Percentiles rank a stretch among this genome's conserved stretches.
phyloP scores from a whole-genome alignment of 2,797 vertebrate species.

The Antrozous pallidus region DNA sequence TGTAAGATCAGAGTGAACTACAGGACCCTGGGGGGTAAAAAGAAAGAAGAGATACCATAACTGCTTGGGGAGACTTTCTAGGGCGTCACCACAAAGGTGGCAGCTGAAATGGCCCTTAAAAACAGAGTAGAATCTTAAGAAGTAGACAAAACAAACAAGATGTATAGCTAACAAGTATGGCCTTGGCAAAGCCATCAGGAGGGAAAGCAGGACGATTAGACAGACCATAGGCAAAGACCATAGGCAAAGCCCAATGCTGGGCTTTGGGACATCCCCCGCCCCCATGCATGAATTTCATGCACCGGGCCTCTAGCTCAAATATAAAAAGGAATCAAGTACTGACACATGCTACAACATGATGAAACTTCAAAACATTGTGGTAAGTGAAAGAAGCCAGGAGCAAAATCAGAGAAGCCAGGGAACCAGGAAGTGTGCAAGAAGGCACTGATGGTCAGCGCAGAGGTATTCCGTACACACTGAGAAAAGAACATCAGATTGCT shows the following conservation, averaged over 20 bases:
- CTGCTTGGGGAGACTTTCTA: background rate
- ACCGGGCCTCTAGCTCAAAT: too few relatives aligned
- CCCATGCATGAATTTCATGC: too few relatives aligned
- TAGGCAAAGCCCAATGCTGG: too few relatives aligned
- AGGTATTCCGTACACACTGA: background rate
- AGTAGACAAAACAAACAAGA: background rate
- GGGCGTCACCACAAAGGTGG: background rate
- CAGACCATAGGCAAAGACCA: background rate
- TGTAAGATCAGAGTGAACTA: background rate
- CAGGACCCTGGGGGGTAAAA: background rate
- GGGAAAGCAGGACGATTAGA: background rate
- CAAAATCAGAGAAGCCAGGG: background rate
- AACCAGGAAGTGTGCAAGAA: background rate
- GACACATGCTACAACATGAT: background rate
- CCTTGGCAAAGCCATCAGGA: background rate
- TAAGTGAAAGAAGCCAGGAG: background rate
- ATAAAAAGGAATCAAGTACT: background rate
- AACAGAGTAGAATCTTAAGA: background rate
- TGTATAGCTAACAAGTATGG: background rate
- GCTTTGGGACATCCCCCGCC: too few relatives aligned
- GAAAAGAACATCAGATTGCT: background rate
- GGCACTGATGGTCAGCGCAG: accelerated
- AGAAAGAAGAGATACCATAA: background rate
- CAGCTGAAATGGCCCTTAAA: background rate
- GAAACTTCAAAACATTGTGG: background rate